Conservation (phyloP, 2,113 vertebrate genomes). For the Oxyura jamaicensis region DNA sequence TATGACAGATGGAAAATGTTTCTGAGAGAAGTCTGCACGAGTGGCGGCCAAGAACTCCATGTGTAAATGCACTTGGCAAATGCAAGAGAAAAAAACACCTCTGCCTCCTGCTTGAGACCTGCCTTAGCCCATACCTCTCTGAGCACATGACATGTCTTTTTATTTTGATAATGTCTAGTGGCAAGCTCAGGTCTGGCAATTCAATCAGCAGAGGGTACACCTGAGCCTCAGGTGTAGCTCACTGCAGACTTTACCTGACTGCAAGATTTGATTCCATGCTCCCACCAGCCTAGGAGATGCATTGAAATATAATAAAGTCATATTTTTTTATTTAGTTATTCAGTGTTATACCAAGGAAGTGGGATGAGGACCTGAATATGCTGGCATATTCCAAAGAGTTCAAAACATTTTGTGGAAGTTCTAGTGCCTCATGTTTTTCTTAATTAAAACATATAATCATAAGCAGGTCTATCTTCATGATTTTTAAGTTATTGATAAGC, state of each 20-base stretch:
- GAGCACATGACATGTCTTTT: background rate
- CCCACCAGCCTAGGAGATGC: background rate
- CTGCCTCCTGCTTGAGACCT: background rate
- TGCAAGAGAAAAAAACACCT: background rate
- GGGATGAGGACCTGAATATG: background rate
- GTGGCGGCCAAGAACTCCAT: constrained; percentile 19
- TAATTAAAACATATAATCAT: background rate
- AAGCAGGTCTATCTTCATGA: background rate
- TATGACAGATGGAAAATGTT: constrained; percentile 47
- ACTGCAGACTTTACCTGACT: background rate
- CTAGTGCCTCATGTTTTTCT: background rate
- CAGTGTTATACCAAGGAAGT: background rate
- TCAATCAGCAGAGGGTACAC: background rate
- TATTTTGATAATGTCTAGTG: background rate
- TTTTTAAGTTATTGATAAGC: background rate
- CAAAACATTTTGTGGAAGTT: background rate
- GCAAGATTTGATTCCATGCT: background rate
- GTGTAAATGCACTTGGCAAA: constrained; percentile 48
- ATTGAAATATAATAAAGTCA: background rate
- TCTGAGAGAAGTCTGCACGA: constrained; percentile 34
- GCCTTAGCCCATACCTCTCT: background rate
- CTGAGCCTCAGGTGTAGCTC: background rate
- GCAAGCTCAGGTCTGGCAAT: background rate
- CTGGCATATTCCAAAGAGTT: background rate
- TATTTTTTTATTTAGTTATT: background rate